A percentile compares a stretch with the other conserved stretches of the same genome.
Evolutionary conservation across 2,888 invertebrate species (phyloP).

Genomic region (Achlya flavicornis): DNA sequence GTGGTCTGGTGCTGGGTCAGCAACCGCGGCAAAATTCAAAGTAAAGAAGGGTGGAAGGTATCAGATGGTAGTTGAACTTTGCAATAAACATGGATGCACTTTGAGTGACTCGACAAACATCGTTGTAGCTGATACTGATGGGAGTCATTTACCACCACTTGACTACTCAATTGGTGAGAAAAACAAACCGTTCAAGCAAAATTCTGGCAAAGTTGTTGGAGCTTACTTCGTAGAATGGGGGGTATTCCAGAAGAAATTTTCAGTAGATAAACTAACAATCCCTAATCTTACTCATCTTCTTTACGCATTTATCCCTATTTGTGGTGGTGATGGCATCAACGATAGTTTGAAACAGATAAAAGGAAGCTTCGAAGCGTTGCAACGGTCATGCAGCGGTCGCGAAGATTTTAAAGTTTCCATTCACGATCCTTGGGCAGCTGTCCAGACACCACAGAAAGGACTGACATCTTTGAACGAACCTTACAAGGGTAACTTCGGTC

Average conservation of each 20-base stretch:
- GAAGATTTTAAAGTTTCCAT: constrained; percentile 79
- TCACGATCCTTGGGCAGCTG: constrained; percentile 79
- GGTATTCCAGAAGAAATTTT: constrained; percentile 77
- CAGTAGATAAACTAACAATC: constrained; percentile 71
- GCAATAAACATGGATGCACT: constrained; percentile 74
- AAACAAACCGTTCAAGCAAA: constrained; percentile 77
- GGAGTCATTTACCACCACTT: constrained; percentile 76
- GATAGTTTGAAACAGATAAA: constrained; percentile 81
- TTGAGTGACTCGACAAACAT: constrained; percentile 72
- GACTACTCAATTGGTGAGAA: constrained; percentile 69
- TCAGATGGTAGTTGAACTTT: constrained; percentile 73
- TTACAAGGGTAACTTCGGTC: constrained; percentile 79
- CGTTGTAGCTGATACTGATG: constrained; percentile 76
- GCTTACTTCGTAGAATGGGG: constrained; percentile 81
- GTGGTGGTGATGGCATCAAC: constrained; percentile 79
- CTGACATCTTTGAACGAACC: constrained; percentile 78
- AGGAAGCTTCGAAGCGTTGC: constrained; percentile 79
- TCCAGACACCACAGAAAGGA: constrained; percentile 78
- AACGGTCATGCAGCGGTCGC: constrained; percentile 76
- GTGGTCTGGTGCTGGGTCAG: constrained; percentile 66
- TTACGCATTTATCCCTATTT: constrained; percentile 79
- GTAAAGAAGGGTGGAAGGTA: constrained; percentile 77
- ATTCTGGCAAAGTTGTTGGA: constrained; percentile 76
- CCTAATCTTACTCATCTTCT: constrained; percentile 76
- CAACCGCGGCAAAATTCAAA: constrained; percentile 71